Percentiles rank a stretch among this genome's conserved stretches.
Conservation (phyloP, 2,797 vertebrate species). For the Poeciliopsis presidionis region DNA sequence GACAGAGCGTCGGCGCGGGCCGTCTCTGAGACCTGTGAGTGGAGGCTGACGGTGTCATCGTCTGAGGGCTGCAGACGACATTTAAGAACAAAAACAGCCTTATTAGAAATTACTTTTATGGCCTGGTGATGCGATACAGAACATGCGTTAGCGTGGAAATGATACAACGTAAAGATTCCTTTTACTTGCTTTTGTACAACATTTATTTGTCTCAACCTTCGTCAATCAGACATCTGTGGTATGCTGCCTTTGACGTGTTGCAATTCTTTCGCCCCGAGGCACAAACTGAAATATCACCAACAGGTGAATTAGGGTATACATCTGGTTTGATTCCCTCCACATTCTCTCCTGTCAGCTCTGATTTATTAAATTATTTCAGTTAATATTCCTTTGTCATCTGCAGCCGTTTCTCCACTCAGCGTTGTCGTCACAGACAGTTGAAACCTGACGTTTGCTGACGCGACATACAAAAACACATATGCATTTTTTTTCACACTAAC, state of each 20-base stretch:
- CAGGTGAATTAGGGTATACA: not conserved
- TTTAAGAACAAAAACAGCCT: not conserved
- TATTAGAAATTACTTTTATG: not conserved
- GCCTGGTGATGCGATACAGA: not conserved
- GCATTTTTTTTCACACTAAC: too few species aligned
- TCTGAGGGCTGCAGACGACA: conserved; percentile 89
- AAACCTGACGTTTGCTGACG: too few species aligned
- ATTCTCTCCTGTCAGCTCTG: not conserved
- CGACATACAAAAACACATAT: too few species aligned
- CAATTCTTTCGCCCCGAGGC: not conserved
- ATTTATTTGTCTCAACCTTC: not conserved
- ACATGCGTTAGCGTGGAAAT: not conserved
- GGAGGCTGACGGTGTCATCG: conserved; percentile 96
- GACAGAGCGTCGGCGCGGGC: conserved; percentile 88
- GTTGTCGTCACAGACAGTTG: not conserved
- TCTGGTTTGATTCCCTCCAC: not conserved
- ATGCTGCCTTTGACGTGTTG: not conserved
- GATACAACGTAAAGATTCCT: not conserved
- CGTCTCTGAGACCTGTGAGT: conserved; percentile 97
- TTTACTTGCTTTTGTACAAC: not conserved
- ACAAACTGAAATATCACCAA: not conserved
- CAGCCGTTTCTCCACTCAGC: not conserved
- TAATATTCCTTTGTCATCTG: not conserved
- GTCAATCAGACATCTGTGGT: not conserved
- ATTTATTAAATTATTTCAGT: not conserved